Conservation (phyloP, 2,888 invertebrate species). For the Amblyteles armatorius region DNA sequence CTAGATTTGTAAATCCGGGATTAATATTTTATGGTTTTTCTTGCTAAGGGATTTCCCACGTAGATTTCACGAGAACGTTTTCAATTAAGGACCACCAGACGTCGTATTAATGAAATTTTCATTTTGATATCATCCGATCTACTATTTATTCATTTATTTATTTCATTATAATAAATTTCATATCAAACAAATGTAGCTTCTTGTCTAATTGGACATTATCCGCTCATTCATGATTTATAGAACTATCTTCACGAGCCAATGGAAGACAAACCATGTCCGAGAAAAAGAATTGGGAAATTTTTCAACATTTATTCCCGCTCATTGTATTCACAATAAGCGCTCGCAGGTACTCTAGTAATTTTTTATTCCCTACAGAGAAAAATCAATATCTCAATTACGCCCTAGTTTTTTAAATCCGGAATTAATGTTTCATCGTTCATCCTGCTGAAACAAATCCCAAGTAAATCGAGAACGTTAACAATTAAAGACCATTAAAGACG, state of each 20-base stretch:
- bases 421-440: too few species aligned
- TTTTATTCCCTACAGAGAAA: background rate
- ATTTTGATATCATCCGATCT: background rate
- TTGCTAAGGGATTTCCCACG: too few species aligned
- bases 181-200: background rate
- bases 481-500: background rate
- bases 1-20: too few species aligned
- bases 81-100: background rate
- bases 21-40: too few species aligned
- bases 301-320: background rate
- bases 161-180: too few species aligned
- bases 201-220: background rate
- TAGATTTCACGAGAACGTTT: too few species aligned
- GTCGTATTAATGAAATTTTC: background rate
- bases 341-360: background rate
- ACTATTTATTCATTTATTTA: background rate
- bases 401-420: too few species aligned
- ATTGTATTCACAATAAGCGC: background rate
- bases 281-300: background rate
- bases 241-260: background rate
- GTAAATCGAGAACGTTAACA: too few species aligned
- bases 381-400: background rate
- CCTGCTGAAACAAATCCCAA: too few species aligned
- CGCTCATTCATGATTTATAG: background rate
- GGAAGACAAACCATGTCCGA: background rate